Evolutionary conservation across 2,797 vertebrate genomes (phyloP).

Genomic region (Syngnathus rostellatus): DNA sequence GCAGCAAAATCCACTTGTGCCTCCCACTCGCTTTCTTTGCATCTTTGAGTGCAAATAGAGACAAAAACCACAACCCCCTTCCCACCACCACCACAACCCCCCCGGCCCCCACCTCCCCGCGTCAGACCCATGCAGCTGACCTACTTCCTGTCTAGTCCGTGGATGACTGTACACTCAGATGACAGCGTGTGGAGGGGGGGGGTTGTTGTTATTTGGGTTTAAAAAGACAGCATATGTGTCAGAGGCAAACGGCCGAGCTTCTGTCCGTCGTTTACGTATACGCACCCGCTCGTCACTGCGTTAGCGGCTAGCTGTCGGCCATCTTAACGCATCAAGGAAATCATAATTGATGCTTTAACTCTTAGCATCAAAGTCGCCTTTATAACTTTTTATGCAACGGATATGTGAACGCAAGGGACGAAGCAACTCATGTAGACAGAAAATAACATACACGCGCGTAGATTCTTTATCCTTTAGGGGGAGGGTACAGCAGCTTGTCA

Average conservation of each 20-base stretch:
- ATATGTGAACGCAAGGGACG: too few species aligned
- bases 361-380: too few species aligned
- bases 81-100: conserved; percentile 16
- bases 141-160: conserved; percentile 65
- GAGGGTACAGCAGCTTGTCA: too few species aligned
- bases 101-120: conserved; percentile 7
- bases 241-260: not conserved
- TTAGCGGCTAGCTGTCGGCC: not conserved
- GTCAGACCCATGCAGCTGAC: conserved; percentile 56
- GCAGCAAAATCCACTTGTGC: conserved; percentile 34
- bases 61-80: conserved; percentile 19
- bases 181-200: conserved; percentile 3
- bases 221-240: not conserved
- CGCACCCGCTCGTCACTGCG: not conserved
- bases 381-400: too few species aligned
- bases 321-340: too few species aligned
- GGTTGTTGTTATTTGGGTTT: conserved; percentile 5
- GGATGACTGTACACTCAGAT: conserved; percentile 40
- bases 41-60: not conserved
- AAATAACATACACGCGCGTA: too few species aligned
- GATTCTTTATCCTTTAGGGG: too few species aligned
- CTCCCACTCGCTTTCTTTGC: conserved; percentile 25
- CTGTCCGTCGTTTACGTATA: not conserved
- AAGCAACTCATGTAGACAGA: too few species aligned
- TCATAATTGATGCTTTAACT: too few species aligned